Evolutionary conservation across 1,140 invertebrate genomes (phyloP), one percentile per base, ranked within the genome.

Genomic region (Leptopilina boulardi): DNA sequence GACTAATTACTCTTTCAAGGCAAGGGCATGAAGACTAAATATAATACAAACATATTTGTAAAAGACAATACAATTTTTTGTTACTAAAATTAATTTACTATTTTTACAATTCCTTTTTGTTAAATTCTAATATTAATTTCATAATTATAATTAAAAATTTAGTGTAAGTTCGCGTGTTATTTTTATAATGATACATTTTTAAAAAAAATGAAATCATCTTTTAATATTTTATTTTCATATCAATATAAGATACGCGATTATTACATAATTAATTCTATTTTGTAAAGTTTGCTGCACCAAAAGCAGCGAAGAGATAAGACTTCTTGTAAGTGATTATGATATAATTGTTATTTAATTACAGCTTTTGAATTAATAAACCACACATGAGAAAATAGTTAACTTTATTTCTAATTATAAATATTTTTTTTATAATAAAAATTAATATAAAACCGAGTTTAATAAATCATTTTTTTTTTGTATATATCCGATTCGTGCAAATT

Each of bases 221-320:
- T n/a, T n/a, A n/a, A n/a, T n/a, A n/a, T n/a, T 51, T 51, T 51
- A 51, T n/a, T 5, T 5, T 3, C 47, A 8, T 51, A 51, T 51
- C 47, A 51, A 66, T 66, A 21, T 23, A 10, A 30, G 15, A 66
- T n/a, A 15, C 23, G 6, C 6, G 9, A 59, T 19, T 26, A 59
- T 59, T 59, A 21, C 15, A 66, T 66, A 15, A 66, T 34, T 66
- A 30, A 66, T 66, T 30, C 59, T 8, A 66, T 66, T 66, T 66
- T 66, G 13, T 13, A 26, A n/a, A 66, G 11, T 30, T 59, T 26
- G 26, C 26, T n/a, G 59, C 13, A 30, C 23, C 59, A 66, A n/a
- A 34, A 66, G 23, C 3, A 13, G 56, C 8, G 23, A 2, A 59
- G 19, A 26, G 9, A 13, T 26, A 26, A 59, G 23, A 47, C 13